Evolutionary conservation across 1,140 invertebrate species (phyloP).

Genomic region (Alviniconcha marisindica): DNA sequence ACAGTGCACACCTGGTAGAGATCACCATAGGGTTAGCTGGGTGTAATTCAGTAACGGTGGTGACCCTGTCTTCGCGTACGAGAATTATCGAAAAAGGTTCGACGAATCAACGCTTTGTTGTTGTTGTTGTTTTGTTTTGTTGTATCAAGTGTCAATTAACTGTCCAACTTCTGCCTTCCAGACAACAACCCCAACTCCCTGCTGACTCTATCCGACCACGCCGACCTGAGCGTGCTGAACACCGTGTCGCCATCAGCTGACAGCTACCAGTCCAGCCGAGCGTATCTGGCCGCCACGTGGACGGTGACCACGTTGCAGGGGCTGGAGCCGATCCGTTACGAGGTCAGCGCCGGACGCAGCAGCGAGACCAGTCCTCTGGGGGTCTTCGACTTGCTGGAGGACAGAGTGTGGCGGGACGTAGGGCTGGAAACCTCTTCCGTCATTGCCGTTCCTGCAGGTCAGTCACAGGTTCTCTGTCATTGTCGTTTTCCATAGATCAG

Average conservation of each 20-base stretch:
- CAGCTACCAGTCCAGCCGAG: not conserved
- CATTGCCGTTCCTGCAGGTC: slow-evolving; percentile 31
- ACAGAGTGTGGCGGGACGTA: slow-evolving; percentile 37
- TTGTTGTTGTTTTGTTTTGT: too few relatives aligned
- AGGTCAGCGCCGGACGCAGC: slow-evolving; percentile 32
- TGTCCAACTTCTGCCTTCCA: too few relatives aligned
- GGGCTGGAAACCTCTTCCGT: slow-evolving; percentile 24
- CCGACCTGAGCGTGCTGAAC: slow-evolving; percentile 16
- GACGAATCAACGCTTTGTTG: not conserved
- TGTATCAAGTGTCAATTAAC: not conserved
- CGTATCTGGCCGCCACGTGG: slow-evolving; percentile 37
- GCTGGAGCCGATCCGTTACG: not conserved
- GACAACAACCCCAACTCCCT: slow-evolving; percentile 5
- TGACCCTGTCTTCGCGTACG: too few relatives aligned
- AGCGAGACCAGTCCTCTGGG: slow-evolving; percentile 25
- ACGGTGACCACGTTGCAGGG: slow-evolving; percentile 16
- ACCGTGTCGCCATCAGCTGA: not conserved
- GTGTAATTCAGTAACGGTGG: too few relatives aligned
- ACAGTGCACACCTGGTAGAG: too few relatives aligned
- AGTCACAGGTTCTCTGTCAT: too few relatives aligned
- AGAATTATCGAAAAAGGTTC: not conserved
- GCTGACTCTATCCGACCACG: slow-evolving; percentile 18
- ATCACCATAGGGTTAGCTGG: too few relatives aligned
- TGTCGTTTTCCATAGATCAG: too few relatives aligned
- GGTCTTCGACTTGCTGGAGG: slow-evolving; percentile 14